phyloP scores from a whole-genome alignment of 2,797 vertebrate species.

The Hyperoplus immaculatus region DNA sequence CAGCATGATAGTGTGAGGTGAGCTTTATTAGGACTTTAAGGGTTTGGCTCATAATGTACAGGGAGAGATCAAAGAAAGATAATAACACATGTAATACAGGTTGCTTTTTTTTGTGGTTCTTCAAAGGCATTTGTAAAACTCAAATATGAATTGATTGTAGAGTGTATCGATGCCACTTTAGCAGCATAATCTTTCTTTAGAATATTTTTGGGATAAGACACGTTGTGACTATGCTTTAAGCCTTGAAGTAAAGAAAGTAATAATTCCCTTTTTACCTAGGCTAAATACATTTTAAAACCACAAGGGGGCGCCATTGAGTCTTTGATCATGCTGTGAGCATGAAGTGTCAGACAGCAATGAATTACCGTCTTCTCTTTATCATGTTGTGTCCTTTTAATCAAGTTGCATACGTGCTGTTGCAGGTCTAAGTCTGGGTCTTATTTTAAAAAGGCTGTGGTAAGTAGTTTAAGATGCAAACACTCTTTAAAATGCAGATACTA shows the following conservation, averaged over 20 bases:
- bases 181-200: background rate
- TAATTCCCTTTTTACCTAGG: too few relatives aligned
- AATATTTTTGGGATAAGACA: background rate
- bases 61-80: background rate
- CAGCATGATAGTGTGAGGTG: background rate
- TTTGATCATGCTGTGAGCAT: background rate
- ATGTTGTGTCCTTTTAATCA: slow-evolving; percentile 16
- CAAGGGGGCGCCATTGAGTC: slow-evolving; percentile 56
- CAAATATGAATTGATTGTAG: background rate
- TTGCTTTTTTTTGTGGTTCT: background rate
- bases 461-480: slow-evolving; percentile 13
- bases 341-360: slow-evolving; percentile 13
- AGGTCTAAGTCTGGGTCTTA: slow-evolving; percentile 4
- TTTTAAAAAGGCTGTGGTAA: slow-evolving; percentile 32
- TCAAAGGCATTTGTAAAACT: background rate
- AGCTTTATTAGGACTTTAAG: background rate
- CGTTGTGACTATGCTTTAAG: background rate
- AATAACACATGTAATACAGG: background rate
- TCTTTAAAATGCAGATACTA: slow-evolving; percentile 48
- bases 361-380: slow-evolving; percentile 33
- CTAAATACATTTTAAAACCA: slow-evolving; percentile 39
- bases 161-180: background rate
- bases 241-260: background rate
- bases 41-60: background rate
- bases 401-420: slow-evolving; percentile 45